Conservation (phyloP, 2,888 invertebrate genomes). For the Drosophila quasianomalipes region DNA sequence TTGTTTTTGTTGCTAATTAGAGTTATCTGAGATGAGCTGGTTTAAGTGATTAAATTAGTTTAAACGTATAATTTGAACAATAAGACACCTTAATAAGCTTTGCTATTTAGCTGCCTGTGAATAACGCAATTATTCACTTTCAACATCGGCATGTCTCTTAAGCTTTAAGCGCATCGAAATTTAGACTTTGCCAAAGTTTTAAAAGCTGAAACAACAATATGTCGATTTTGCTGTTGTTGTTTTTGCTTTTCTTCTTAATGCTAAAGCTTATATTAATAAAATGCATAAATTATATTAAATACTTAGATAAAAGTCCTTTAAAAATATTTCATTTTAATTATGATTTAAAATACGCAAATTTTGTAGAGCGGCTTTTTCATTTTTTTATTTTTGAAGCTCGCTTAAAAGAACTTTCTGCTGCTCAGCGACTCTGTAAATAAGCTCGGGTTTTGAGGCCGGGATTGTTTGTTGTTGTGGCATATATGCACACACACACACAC, state of each 20-base stretch:
- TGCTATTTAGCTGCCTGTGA: neutral
- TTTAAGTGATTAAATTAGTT: neutral
- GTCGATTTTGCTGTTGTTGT: conserved; percentile 1
- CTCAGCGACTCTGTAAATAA: conserved; percentile 27
- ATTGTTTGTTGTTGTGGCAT: conserved; percentile 3
- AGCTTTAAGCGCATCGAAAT: conserved; percentile 70
- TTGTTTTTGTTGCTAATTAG: neutral
- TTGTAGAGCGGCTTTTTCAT: conserved; percentile 22
- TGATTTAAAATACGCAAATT: neutral
- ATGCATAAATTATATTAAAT: neutral
- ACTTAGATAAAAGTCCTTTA: neutral
- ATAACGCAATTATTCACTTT: conserved; percentile 1
- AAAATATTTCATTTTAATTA: neutral
- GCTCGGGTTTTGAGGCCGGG: conserved; percentile 41
- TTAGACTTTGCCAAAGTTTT: conserved; percentile 67
- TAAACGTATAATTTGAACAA: neutral
- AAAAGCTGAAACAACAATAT: conserved; percentile 40
- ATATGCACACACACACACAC: conserved; percentile 1
- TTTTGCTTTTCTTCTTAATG: neutral
- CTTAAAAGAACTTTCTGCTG: conserved; percentile 36
- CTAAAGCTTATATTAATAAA: conserved; percentile 37
- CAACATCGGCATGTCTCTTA: conserved; percentile 40
- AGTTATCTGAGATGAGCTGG: neutral
- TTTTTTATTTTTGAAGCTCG: conserved; percentile 41
- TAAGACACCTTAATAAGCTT: conserved; percentile 16